Percentiles rank a stretch among this genome's conserved stretches.
Evolutionary conservation across 2,888 invertebrate species (phyloP).

Genomic region (Teinopalpus imperialis): DNA sequence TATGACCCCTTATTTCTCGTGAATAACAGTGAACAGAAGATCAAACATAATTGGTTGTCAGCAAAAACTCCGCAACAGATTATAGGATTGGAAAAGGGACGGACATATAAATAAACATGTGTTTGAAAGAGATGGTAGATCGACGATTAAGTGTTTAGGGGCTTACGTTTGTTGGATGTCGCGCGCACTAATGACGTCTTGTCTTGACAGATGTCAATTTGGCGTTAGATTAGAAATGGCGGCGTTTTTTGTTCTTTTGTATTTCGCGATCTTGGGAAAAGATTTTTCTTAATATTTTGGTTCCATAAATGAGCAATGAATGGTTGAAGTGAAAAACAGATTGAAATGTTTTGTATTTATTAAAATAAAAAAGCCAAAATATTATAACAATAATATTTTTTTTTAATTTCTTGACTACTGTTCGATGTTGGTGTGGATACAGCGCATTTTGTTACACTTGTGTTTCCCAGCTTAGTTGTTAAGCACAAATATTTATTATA

Average conservation of each 20-base stretch:
- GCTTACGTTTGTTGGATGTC: slow-evolving; percentile 42
- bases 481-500: too few relatives aligned
- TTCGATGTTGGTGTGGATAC: too few relatives aligned
- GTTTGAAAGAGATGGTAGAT: slow-evolving; percentile 35
- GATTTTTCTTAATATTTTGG: slow-evolving; percentile 6
- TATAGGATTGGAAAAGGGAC: slow-evolving; percentile 55
- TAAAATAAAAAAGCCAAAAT: too few relatives aligned
- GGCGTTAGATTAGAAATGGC: slow-evolving; percentile 34
- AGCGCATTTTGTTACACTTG: too few relatives aligned
- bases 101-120: slow-evolving; percentile 28
- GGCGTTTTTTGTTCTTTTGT: slow-evolving; percentile 4
- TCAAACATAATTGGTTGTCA: slow-evolving; percentile 26
- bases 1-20: slow-evolving; percentile 11
- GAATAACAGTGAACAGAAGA: slow-evolving; percentile 14
- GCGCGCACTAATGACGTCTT: slow-evolving; percentile 46
- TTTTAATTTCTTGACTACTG: too few relatives aligned
- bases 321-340: not conserved
- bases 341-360: too few relatives aligned
- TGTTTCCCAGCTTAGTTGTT: too few relatives aligned
- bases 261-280: slow-evolving; percentile 1
- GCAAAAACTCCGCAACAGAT: slow-evolving; percentile 45
- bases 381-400: too few relatives aligned
- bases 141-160: slow-evolving; percentile 45
- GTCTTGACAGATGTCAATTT: slow-evolving; percentile 63
- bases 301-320: slow-evolving; percentile 13